These are phyloP conservation scores for Leucoptera coffeella DNA, from an alignment of 2,888 invertebrate genomes.

Conservation along the genomic window DNA sequence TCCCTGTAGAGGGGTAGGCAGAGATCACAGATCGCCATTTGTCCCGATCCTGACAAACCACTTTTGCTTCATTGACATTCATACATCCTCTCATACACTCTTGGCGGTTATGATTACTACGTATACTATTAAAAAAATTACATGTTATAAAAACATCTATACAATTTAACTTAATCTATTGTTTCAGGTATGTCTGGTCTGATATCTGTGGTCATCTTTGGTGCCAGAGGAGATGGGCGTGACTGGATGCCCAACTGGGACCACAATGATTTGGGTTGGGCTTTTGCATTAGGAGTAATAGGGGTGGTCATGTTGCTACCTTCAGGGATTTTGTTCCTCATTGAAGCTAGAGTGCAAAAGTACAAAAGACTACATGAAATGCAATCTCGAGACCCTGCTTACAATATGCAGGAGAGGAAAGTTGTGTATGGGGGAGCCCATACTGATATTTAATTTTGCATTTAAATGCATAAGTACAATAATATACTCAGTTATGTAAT, in stretches of 20 bases:
- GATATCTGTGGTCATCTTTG: conserved; percentile 82
- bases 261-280: conserved; percentile 92
- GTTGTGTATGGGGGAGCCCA: conserved; percentile 49
- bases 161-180: too few relatives aligned
- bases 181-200: conserved; percentile 69
- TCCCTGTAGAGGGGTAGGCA: too few relatives aligned
- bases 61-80: too few relatives aligned
- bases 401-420: conserved; percentile 62
- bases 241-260: conserved; percentile 97
- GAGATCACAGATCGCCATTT: too few relatives aligned
- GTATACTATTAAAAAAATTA: too few relatives aligned
- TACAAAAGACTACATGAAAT: conserved; percentile 68
- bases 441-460: conserved; percentile 63
- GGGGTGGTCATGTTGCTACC: conserved; percentile 72
- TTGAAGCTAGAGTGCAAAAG: conserved; percentile 74
- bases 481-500: too few relatives aligned
- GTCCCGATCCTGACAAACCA: too few relatives aligned
- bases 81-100: too few relatives aligned
- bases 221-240: conserved; percentile 82
- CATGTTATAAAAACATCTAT: too few relatives aligned
- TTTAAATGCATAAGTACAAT: too few relatives aligned
- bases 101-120: too few relatives aligned
- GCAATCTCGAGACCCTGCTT: conserved; percentile 60
- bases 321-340: conserved; percentile 72
- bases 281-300: conserved; percentile 79